A percentile compares a stretch with the other conserved stretches of the same genome.
phyloP scores from a whole-genome alignment of 2,888 invertebrate genomes.

The Stratiomys singularior region DNA sequence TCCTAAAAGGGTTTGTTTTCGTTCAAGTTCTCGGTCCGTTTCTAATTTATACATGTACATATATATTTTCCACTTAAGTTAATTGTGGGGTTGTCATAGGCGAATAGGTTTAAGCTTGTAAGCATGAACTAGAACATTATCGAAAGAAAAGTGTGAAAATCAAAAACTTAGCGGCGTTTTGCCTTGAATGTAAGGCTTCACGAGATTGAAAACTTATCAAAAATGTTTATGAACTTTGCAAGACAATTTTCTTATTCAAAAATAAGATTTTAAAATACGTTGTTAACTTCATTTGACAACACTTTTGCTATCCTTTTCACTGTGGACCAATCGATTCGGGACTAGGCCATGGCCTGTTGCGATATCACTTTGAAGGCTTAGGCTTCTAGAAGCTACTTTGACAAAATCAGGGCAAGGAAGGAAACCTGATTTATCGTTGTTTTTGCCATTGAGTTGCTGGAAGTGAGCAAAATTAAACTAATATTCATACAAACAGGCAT shows the following conservation, averaged over 20 bases:
- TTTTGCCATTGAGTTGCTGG: slow-evolving; percentile 13
- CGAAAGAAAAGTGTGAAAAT: too few relatives aligned
- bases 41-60: too few relatives aligned
- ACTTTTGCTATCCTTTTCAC: background rate
- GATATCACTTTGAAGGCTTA: background rate
- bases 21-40: background rate
- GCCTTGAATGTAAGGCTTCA: too few relatives aligned
- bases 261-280: background rate
- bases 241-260: too few relatives aligned
- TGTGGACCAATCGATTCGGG: background rate
- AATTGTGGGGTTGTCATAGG: background rate
- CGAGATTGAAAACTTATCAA: too few relatives aligned
- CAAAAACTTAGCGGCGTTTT: too few relatives aligned
- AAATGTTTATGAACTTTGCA: too few relatives aligned
- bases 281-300: background rate
- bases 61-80: background rate
- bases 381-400: background rate
- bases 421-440: slow-evolving; percentile 45
- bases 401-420: background rate
- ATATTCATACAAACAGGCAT: slow-evolving; percentile 40
- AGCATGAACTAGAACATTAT: background rate
- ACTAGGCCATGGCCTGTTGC: background rate
- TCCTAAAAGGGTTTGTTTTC: slow-evolving; percentile 40
- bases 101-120: background rate
- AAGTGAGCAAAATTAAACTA: slow-evolving; percentile 45